Evolutionary conservation across 2,113 vertebrate genomes (phyloP).

Genomic region (Pterocles gutturalis): DNA sequence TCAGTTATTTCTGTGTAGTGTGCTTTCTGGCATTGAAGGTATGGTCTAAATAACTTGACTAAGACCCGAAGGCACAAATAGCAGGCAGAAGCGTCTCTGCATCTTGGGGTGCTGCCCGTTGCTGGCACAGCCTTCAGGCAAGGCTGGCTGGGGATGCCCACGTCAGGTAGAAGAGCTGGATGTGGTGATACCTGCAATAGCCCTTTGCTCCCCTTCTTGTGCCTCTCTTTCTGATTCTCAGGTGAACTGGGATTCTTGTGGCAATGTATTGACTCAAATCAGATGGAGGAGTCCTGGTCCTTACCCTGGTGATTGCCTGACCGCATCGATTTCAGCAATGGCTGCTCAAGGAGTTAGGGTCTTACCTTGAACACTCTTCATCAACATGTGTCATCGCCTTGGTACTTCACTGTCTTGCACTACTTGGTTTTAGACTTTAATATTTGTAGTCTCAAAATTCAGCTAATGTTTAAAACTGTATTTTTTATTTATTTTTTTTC

Average conservation of each 20-base stretch:
- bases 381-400: rapidly evolving
- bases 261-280: rapidly evolving
- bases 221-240: background rate
- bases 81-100: background rate
- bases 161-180: background rate
- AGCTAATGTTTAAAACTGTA: background rate
- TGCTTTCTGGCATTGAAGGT: background rate
- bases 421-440: background rate
- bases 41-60: background rate
- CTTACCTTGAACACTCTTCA: background rate
- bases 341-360: rapidly evolving
- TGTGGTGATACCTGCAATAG: background rate
- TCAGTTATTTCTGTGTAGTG: background rate
- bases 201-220: background rate
- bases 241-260: background rate
- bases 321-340: background rate
- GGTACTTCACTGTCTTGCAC: background rate
- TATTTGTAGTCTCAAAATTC: background rate
- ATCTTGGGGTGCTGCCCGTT: rapidly evolving
- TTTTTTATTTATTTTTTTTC: background rate
- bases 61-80: background rate
- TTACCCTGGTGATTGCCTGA: background rate
- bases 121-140: background rate
- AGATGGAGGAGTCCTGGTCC: background rate
- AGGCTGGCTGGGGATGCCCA: background rate